Conservation (phyloP, 2,113 vertebrate genomes). For the Epinephelus cyanopodus region DNA sequence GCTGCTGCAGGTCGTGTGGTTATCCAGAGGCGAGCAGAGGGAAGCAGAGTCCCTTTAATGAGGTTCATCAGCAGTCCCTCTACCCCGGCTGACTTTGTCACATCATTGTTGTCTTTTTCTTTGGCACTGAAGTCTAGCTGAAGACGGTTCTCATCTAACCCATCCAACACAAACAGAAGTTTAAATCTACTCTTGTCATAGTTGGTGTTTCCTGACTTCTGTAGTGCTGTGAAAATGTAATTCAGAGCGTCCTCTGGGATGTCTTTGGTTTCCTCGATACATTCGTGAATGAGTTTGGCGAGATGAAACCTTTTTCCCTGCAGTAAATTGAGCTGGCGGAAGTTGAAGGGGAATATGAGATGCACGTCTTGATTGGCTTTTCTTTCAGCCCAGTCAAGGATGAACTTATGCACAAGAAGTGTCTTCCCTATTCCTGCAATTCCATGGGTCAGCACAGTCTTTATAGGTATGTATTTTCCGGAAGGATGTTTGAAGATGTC, state of each 20-base stretch:
- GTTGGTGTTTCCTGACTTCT: conserved; percentile 3
- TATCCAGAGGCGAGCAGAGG: too few species aligned
- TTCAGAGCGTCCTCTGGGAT: conserved; percentile 4
- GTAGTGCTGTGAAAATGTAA: conserved; percentile 14
- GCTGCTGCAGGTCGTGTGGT: too few species aligned
- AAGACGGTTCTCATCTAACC: too few species aligned
- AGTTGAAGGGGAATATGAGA: conserved; percentile 31
- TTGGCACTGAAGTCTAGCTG: too few species aligned
- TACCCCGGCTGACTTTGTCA: too few species aligned
- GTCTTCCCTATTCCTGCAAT: conserved; percentile 41
- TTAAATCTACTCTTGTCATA: conserved; percentile 17
- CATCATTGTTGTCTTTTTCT: too few species aligned
- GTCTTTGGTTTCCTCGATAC: conserved; percentile 30
- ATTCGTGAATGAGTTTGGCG: conserved; percentile 25
- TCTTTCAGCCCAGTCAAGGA: conserved; percentile 33
- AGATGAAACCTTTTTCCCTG: conserved; percentile 13
- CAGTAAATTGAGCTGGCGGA: conserved; percentile 43
- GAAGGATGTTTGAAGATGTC: conserved; percentile 44
- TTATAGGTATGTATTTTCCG: conserved; percentile 20
- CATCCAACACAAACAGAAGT: too few species aligned
- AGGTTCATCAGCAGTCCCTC: too few species aligned
- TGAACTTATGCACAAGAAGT: conserved; percentile 34
- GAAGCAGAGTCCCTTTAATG: too few species aligned
- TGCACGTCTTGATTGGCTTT: conserved; percentile 31
- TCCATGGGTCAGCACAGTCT: conserved; percentile 39